These are phyloP conservation scores for Aegithalos caudatus DNA, from an alignment of 2,113 vertebrate species.

Conservation along the genomic window DNA sequence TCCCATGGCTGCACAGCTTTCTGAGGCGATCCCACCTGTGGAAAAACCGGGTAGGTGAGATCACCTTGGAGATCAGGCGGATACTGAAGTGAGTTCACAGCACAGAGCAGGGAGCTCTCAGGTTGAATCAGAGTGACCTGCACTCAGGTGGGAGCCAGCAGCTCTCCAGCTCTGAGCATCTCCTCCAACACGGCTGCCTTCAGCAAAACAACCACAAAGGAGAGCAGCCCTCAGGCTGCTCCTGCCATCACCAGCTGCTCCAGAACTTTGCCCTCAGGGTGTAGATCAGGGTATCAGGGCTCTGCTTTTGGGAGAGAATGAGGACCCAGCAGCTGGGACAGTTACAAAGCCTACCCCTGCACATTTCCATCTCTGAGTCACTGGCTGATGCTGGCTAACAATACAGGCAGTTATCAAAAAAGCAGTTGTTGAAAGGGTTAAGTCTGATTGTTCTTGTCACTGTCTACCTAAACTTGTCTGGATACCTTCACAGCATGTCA, in stretches of 20 bases:
- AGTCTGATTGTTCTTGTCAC: slow-evolving; percentile 14
- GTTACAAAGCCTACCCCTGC: not conserved
- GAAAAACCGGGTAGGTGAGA: not conserved
- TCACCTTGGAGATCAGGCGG: rapidly evolving
- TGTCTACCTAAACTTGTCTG: slow-evolving; percentile 13
- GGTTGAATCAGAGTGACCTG: not conserved
- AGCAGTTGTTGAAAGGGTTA: not conserved
- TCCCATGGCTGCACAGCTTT: rapidly evolving
- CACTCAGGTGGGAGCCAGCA: not conserved
- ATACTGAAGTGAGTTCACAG: rapidly evolving
- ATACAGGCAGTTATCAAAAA: not conserved
- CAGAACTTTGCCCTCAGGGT: not conserved
- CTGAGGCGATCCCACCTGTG: not conserved
- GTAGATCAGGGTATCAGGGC: not conserved
- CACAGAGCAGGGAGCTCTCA: not conserved
- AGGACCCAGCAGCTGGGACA: not conserved
- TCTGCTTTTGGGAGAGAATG: not conserved
- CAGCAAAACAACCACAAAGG: rapidly evolving
- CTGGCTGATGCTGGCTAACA: not conserved
- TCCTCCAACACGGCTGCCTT: not conserved
- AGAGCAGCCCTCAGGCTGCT: not conserved
- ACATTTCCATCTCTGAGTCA: not conserved
- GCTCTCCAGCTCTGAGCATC: not conserved
- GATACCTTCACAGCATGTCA: not conserved
- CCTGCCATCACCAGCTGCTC: not conserved